These are phyloP conservation scores for Cephus sareptanus DNA, from an alignment of 2,888 invertebrate species.

Conservation along the genomic window DNA sequence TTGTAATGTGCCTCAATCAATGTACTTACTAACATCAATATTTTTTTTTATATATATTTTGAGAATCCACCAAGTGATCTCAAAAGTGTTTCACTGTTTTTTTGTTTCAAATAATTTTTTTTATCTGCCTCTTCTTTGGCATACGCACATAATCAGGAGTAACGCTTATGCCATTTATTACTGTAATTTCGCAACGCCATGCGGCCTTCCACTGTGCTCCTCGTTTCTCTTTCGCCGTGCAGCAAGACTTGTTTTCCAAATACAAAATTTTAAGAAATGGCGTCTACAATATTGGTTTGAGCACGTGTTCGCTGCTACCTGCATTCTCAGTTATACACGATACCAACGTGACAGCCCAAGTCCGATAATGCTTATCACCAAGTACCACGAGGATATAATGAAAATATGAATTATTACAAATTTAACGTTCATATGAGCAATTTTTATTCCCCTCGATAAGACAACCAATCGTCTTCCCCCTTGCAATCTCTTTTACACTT, in stretches of 20 bases:
- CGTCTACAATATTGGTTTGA: neutral
- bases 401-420: neutral
- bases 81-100: neutral
- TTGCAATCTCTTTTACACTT: neutral
- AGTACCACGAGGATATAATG: neutral
- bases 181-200: neutral
- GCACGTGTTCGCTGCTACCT: neutral
- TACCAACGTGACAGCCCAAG: neutral
- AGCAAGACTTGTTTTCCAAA: neutral
- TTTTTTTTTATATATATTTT: neutral
- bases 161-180: neutral
- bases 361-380: neutral
- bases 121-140: neutral
- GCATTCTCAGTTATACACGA: neutral
- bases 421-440: neutral
- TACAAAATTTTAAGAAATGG: neutral
- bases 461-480: neutral
- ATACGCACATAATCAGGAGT: neutral
- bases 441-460: neutral
- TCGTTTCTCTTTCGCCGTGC: neutral
- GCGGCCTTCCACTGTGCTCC: neutral
- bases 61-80: neutral
- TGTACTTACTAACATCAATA: neutral
- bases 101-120: neutral
- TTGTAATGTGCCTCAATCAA: conserved; percentile 16